A percentile compares a stretch with the other conserved stretches of the same genome.
Conservation (phyloP, 2,797 vertebrate genomes). For the Mus minutoides region DNA sequence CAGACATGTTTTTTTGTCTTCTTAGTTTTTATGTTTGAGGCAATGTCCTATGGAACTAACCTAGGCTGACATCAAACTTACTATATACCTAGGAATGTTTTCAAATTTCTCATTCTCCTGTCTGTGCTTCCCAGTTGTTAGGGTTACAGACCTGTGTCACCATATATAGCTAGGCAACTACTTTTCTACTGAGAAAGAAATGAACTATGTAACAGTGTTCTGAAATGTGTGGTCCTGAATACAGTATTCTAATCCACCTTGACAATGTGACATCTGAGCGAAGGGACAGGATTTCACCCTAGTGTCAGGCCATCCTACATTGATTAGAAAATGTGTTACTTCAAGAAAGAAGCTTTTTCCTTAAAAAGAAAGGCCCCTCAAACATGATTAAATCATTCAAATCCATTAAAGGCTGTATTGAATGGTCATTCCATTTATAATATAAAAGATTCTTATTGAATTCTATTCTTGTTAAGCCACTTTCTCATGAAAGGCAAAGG, state of each 20-base stretch:
- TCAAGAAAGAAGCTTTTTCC: not conserved
- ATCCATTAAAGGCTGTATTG: slow-evolving; percentile 30
- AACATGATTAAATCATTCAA: slow-evolving; percentile 32
- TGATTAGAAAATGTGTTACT: slow-evolving; percentile 53
- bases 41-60: not conserved
- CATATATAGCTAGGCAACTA: not conserved
- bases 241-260: not conserved
- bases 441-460: slow-evolving; percentile 36
- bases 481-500: slow-evolving; percentile 58
- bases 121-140: not conserved
- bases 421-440: slow-evolving; percentile 52
- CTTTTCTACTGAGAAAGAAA: not conserved
- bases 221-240: not conserved
- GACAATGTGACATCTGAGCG: not conserved
- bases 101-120: not conserved
- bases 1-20: not conserved
- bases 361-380: not conserved
- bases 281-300: not conserved
- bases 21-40: not conserved
- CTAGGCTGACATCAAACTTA: not conserved
- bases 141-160: too few species aligned
- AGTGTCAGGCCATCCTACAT: not conserved
- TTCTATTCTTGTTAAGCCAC: slow-evolving; percentile 50
- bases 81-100: not conserved
- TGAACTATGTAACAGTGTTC: not conserved